Evolutionary conservation across 2,797 vertebrate genomes (phyloP).

Genomic region (Melopsittacus undulatus): DNA sequence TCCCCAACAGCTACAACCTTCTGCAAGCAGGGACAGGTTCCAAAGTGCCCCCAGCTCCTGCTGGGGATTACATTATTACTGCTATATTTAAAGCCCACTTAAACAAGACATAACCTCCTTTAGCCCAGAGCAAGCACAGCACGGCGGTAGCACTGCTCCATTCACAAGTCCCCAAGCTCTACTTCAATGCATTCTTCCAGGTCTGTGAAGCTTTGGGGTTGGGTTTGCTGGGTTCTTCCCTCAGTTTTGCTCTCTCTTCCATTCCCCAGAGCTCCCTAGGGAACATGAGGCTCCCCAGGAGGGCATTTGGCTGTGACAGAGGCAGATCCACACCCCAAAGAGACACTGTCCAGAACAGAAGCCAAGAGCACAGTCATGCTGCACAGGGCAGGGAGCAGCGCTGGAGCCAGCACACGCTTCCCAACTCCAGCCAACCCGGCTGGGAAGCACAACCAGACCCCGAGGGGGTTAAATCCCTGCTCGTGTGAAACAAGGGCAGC

Average conservation of each 20-base stretch:
- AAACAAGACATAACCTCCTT: background rate
- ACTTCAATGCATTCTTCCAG: background rate
- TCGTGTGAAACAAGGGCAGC: background rate
- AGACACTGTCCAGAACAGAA: background rate
- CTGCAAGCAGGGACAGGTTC: accelerated
- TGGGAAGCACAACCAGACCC: background rate
- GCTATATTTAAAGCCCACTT: background rate
- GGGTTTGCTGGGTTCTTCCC: accelerated
- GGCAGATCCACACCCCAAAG: background rate
- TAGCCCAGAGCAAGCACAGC: background rate
- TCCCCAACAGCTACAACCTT: accelerated
- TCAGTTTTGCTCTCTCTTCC: background rate
- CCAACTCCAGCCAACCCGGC: accelerated
- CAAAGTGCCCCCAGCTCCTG: background rate
- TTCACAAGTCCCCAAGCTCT: background rate
- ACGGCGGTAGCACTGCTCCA: background rate
- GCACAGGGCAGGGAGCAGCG: background rate
- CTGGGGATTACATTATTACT: background rate
- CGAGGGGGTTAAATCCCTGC: background rate
- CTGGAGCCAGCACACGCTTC: accelerated
- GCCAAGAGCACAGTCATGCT: accelerated
- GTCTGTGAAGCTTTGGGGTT: background rate
- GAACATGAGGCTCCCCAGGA: background rate
- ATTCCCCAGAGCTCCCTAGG: background rate
- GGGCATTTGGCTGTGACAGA: background rate